A percentile compares a stretch with the other conserved stretches of the same genome.
phyloP scores from a whole-genome alignment of 2,797 vertebrate genomes.

The Garrulus glandarius region DNA sequence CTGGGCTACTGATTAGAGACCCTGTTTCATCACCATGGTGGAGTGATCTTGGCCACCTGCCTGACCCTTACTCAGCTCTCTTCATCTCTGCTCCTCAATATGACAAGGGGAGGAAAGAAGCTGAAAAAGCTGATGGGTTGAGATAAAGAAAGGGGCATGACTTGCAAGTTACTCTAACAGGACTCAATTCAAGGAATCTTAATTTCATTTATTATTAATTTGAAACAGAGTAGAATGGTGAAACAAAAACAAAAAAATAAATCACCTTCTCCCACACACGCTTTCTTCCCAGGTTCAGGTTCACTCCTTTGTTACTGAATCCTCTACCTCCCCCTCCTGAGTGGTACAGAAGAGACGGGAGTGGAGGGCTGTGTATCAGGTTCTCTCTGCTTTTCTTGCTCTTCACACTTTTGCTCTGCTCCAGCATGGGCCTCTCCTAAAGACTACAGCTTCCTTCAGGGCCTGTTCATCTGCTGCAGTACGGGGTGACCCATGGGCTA shows the following conservation, averaged over 20 bases:
- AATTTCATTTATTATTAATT: background rate
- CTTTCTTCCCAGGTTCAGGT: background rate
- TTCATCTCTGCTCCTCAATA: background rate
- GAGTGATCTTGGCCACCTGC: background rate
- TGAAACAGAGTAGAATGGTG: background rate
- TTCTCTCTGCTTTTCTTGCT: background rate
- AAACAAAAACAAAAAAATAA: background rate
- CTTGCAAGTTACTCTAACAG: background rate
- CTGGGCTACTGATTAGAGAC: background rate
- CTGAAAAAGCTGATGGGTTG: background rate
- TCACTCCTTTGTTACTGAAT: background rate
- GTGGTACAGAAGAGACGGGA: accelerated
- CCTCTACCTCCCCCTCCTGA: accelerated
- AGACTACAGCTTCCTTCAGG: background rate
- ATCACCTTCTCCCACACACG: background rate
- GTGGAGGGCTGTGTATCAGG: accelerated
- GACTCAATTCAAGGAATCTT: background rate
- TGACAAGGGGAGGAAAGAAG: background rate
- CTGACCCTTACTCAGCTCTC: background rate
- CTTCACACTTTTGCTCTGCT: background rate
- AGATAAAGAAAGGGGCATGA: background rate
- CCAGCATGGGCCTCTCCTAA: background rate
- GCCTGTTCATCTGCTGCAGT: background rate
- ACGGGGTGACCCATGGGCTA: accelerated
- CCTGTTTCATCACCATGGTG: background rate